phyloP scores from a whole-genome alignment of 2,113 vertebrate species.

The Mionectes macconnelli region DNA sequence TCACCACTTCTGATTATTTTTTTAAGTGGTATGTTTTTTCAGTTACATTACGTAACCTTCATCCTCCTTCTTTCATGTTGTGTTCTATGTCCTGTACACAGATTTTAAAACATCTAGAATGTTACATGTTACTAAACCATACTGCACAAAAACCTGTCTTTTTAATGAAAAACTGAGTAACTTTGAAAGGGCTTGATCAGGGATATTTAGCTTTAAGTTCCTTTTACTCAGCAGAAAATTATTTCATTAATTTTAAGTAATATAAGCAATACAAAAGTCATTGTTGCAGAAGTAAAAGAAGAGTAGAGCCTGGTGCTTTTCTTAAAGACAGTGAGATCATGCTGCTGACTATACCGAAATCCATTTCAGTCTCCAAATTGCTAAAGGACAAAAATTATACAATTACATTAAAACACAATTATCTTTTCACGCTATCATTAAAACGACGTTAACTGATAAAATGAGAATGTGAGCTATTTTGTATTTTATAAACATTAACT shows the following conservation, averaged over 20 bases:
- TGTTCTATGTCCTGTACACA: background rate
- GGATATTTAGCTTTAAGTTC: background rate
- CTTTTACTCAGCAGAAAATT: background rate
- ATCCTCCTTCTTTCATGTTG: background rate
- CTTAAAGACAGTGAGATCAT: background rate
- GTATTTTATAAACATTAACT: constrained; percentile 10
- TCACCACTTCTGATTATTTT: background rate
- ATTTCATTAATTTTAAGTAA: background rate
- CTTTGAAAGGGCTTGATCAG: background rate
- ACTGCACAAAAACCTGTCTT: background rate
- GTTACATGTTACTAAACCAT: background rate
- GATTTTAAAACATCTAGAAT: background rate
- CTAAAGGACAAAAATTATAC: background rate
- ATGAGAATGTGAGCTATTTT: background rate
- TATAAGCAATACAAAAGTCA: background rate
- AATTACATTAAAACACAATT: constrained; percentile 32
- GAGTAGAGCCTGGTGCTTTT: background rate
- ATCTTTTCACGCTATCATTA: background rate
- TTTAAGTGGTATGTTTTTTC: background rate
- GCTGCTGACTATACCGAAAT: background rate
- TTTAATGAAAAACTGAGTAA: background rate
- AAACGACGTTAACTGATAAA: background rate
- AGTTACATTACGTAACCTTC: background rate
- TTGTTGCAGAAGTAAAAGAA: background rate
- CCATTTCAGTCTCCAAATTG: background rate